Conservation (phyloP, 2,888 invertebrate species). For the Pomacea canaliculata region DNA sequence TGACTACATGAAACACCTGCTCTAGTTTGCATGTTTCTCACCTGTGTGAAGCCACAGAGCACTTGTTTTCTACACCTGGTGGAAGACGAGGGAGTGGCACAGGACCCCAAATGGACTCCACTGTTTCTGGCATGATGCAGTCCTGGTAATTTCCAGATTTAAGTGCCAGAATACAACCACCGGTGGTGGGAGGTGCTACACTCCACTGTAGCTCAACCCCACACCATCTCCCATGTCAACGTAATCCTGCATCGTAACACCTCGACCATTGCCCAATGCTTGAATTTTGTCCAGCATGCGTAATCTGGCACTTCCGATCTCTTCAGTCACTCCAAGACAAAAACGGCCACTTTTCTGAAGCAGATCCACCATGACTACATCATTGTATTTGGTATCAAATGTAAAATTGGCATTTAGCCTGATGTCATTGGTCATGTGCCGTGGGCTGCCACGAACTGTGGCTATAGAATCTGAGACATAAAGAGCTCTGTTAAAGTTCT, state of each 20-base stretch:
- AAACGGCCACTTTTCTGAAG: conserved; percentile 36
- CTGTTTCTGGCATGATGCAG: conserved; percentile 66
- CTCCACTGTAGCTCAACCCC: conserved; percentile 31
- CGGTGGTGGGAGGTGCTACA: conserved; percentile 41
- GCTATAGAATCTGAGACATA: conserved; percentile 39
- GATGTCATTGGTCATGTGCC: conserved; percentile 32
- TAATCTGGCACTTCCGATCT: conserved; percentile 35
- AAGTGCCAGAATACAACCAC: conserved; percentile 54
- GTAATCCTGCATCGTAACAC: conserved; percentile 31
- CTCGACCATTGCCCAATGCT: conserved; percentile 26
- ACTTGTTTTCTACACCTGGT: conserved; percentile 60
- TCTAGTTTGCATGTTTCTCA: conserved; percentile 24
- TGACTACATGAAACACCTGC: no score
- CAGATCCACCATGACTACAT: conserved; percentile 35
- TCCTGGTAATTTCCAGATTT: conserved; percentile 66
- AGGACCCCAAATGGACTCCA: conserved; percentile 67
- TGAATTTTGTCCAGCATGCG: conserved; percentile 37
- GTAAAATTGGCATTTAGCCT: conserved; percentile 36
- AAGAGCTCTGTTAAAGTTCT: conserved; percentile 38
- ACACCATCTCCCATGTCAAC: conserved; percentile 34
- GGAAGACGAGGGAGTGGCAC: conserved; percentile 63
- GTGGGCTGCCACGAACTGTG: conserved; percentile 35
- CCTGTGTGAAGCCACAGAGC: conserved; percentile 67
- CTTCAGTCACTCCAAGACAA: conserved; percentile 35
- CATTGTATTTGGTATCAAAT: conserved; percentile 42